A percentile compares a stretch with the other conserved stretches of the same genome.
These are phyloP conservation scores for Mesorhabditis sp. DNA, from an alignment of 2,888 invertebrate species.

Conservation along the genomic window DNA sequence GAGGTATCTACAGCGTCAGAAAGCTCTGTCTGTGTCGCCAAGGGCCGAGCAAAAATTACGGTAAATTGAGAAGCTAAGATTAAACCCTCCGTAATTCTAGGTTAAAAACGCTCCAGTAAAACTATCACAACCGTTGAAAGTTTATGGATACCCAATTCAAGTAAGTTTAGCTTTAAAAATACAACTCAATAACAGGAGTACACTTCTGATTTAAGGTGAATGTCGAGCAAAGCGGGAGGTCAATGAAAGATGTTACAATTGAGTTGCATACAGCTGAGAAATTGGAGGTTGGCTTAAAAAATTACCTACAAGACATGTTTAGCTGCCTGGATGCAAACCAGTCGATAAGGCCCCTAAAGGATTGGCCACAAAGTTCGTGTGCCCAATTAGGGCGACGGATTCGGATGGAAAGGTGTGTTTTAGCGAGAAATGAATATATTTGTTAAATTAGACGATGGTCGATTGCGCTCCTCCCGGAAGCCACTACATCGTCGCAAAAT, in stretches of 20 bases:
- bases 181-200: background rate
- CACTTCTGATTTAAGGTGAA: slow-evolving; percentile 12
- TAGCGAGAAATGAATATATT: slow-evolving; percentile 10
- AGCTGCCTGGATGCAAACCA: slow-evolving; percentile 19
- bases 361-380: slow-evolving; percentile 24
- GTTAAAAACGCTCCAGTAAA: slow-evolving; percentile 31
- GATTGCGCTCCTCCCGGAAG: slow-evolving; percentile 77
- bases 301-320: background rate
- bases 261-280: slow-evolving; percentile 5
- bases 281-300: slow-evolving; percentile 8
- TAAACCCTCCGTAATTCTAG: background rate
- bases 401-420: slow-evolving; percentile 74
- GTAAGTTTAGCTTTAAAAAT: no score
- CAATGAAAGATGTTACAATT: slow-evolving; percentile 7
- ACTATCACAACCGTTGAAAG: slow-evolving; percentile 41
- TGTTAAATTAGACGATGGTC: background rate
- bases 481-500: slow-evolving; percentile 66
- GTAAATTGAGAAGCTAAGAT: slow-evolving; percentile 17
- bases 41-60: slow-evolving; percentile 36
- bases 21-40: slow-evolving; percentile 45
- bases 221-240: slow-evolving; percentile 10
- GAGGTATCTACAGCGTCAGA: slow-evolving; percentile 40
- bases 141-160: slow-evolving; percentile 39
- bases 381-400: slow-evolving; percentile 36
- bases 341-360: background rate